Percentiles rank a stretch among this genome's conserved stretches.
Evolutionary conservation across 92 coral and sea anemone genomes (phyloP).

Genomic region (Actinostola sp.): DNA sequence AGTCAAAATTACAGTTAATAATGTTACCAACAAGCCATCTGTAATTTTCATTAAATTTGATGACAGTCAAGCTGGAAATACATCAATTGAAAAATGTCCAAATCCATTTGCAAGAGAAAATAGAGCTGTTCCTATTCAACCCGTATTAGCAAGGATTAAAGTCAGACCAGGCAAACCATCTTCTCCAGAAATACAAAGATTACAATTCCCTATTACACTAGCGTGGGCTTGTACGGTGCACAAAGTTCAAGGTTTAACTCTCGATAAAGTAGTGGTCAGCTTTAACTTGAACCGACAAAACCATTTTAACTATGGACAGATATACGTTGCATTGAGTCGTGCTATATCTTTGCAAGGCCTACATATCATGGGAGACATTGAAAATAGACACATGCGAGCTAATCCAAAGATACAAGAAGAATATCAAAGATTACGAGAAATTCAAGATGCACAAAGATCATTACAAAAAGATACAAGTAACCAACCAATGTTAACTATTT

Average conservation of each 20-base stretch:
- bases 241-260: too few species aligned
- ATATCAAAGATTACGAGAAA: too few species aligned
- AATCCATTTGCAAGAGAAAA: conserved; percentile 45
- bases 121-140: conserved; percentile 39
- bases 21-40: conserved; percentile 40
- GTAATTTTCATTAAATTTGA: conserved; percentile 50
- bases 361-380: conserved; percentile 49
- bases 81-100: conserved; percentile 22
- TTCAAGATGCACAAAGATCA: too few species aligned
- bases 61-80: conserved; percentile 45
- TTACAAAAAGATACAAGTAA: too few species aligned
- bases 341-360: conserved; percentile 55
- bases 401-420: too few species aligned
- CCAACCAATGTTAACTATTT: not conserved
- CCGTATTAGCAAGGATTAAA: conserved; percentile 39
- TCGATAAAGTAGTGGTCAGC: conserved; percentile 61
- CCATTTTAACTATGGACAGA: conserved; percentile 62
- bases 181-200: too few species aligned
- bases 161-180: too few species aligned
- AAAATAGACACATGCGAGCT: conserved; percentile 53
- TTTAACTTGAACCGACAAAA: conserved; percentile 49
- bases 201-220: too few species aligned
- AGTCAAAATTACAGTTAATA: conserved; percentile 35
- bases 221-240: too few species aligned
- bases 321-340: conserved; percentile 69